Evolutionary conservation across 2,888 invertebrate genomes (phyloP), one percentile per base, ranked within the genome.

Genomic region (Luffia ferchaultella): DNA sequence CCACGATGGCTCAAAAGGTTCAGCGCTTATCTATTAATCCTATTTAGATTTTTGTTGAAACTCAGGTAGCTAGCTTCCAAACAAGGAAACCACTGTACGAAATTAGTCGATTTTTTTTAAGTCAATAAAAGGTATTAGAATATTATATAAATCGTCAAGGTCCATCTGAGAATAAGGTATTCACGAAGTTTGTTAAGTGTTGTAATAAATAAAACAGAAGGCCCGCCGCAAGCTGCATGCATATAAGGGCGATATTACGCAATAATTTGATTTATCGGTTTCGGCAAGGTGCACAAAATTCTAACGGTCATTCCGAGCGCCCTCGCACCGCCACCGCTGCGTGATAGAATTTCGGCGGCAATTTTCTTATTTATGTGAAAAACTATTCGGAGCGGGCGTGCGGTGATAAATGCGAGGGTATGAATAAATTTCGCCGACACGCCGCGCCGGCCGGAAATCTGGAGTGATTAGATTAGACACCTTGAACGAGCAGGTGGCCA

Each of bases 211-310:
- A 77, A 78, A 69, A 68, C 62, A 63, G 49, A 66, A 65, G 68
- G 70, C 70, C 64, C 61, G 63, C 62, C 60, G 62, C 62, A 68
- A 71, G 70, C 65, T 70, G n/a, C 72, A 80, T 82, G 77, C 80
- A 80, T 82, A 78, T 67, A 80, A 67, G 67, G 68, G 70, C 69
- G 64, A 69, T 68, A 76, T 80, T 79, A 77, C 76, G 76, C 71
- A 77, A 78, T 78, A 75, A 73, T 77, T 73, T 82, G 82, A 82
- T 82, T 82, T 82, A 82, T 80, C 67, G 74, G 70, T 70, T 70
- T 70, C 65, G 75, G 74, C 73, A 80, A 82, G 82, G 80, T 82
- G 82, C 75, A 73, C 67, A 60, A 64, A 67, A 65, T 67, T 69
- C 76, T 73, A 74, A 74, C 75, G 73, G 71, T 63, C 59, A 50